These are phyloP conservation scores for Acronicta psi DNA, from an alignment of 2,888 invertebrate genomes.

Conservation along the genomic window DNA sequence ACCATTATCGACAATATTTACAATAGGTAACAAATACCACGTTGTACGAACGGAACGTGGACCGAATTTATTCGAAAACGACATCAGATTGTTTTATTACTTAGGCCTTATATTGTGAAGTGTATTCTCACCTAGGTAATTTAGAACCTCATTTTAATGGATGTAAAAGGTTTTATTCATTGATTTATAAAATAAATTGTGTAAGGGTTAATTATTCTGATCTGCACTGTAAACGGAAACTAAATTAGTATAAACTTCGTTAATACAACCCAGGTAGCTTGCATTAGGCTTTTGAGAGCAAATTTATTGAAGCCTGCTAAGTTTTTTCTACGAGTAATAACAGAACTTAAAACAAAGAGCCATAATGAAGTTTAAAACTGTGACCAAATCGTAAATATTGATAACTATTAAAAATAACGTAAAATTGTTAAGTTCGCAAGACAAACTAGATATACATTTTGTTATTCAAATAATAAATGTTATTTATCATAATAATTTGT, in stretches of 20 bases:
- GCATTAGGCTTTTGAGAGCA: too few relatives aligned
- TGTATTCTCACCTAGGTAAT: background rate
- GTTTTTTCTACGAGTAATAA: background rate
- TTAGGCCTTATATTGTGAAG: background rate
- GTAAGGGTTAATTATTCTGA: background rate
- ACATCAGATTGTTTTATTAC: background rate
- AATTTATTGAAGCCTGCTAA: background rate
- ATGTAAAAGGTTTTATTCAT: background rate
- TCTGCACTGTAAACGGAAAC: too few relatives aligned
- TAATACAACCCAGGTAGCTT: too few relatives aligned
- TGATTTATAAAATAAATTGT: background rate
- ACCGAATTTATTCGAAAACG: constrained; percentile 1
- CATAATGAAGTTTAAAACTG: background rate
- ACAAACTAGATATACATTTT: background rate
- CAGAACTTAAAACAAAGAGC: background rate
- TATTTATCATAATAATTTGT: constrained; percentile 22
- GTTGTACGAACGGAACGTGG: background rate
- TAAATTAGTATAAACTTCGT: too few relatives aligned
- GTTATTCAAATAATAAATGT: constrained; percentile 5
- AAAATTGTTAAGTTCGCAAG: background rate
- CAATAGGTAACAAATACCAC: constrained; percentile 77
- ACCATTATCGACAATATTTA: constrained; percentile 92
- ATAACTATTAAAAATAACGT: constrained; percentile 1
- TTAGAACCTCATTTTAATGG: too few relatives aligned
- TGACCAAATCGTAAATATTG: background rate